Base-by-base conservation (phyloP, 1,140 invertebrate species). In the Scaptomyza pallida region DNA sequence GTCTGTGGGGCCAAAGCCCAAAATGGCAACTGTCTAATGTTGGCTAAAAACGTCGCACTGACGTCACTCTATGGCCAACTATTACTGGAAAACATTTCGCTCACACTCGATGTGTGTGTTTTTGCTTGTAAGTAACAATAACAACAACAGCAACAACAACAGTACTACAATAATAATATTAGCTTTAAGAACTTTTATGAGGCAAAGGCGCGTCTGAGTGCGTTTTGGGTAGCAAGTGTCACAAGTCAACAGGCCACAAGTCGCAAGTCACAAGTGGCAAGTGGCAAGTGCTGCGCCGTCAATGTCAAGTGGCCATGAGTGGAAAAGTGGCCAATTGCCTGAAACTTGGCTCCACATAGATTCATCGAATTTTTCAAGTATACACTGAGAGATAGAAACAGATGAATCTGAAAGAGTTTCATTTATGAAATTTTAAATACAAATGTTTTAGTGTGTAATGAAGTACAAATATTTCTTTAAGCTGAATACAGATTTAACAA, bases 231-330 rank as follows among this genome's bases (percentile, higher is more conserved):
- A 30, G 60, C 67, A 72, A 63, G 61, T 80, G 68, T 78, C 78
- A 82, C 50, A 55, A 73, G 57, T 74, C 19, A 30, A 45, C 47
- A 8, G 9, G 26, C 26, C 26, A 30, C 26, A 30, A 9, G 26
- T 9, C 26, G 8, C 26, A 30, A 30, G 68, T 77, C 78, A 77
- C 44, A 50, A 73, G 57, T 74, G n/a, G n/a, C 26, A 30, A 9
- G 26, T 9, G 6, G 8, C 26, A 30, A 30, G 68, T 77, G 57
- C 70, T 17, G 37, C 45, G 43, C 56, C 79, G 61, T 75, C 79
- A 85, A 75, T 85, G 80, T 80, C 76, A 83, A 83, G 79, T 78
- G 65, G 79, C 40, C 74, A 55, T n/a, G n/a, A 62, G 35, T 51
- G 48, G 8, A 26, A 16, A 59, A 59, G 41, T 65, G 68, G 50